Conservation (phyloP, 2,797 vertebrate species). For the Enteromius anoplus region DNA sequence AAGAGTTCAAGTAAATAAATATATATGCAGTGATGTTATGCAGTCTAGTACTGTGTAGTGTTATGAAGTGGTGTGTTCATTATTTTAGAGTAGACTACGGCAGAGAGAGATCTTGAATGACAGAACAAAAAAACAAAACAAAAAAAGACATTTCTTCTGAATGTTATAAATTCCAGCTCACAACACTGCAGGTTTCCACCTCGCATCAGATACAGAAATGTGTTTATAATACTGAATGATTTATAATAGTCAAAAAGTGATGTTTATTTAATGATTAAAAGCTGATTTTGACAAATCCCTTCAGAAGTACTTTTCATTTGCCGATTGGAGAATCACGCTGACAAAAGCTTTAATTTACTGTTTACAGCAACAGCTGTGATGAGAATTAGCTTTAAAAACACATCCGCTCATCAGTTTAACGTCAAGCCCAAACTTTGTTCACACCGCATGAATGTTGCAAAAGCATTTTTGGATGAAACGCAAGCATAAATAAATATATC, state of each 20-base stretch:
- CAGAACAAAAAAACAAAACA: not conserved
- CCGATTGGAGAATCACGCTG: slow-evolving; percentile 64
- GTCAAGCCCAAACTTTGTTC: slow-evolving; percentile 43
- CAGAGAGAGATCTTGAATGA: not conserved
- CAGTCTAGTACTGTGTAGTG: not conserved
- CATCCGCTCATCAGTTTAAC: slow-evolving; percentile 49
- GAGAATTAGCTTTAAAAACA: slow-evolving; percentile 63
- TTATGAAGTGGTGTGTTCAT: not conserved
- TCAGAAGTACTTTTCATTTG: slow-evolving; percentile 66
- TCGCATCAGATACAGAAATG: slow-evolving; percentile 69
- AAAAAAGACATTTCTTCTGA: not conserved
- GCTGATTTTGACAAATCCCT: slow-evolving; percentile 64
- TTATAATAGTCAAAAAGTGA: slow-evolving; percentile 67
- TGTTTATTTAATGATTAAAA: slow-evolving; percentile 71
- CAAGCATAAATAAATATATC: slow-evolving; percentile 11
- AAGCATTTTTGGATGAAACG: not conserved
- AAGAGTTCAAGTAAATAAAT: not conserved
- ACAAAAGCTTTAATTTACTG: slow-evolving; percentile 67
- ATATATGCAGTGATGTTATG: not conserved
- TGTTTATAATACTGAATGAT: slow-evolving; percentile 62
- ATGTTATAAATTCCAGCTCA: slow-evolving; percentile 40
- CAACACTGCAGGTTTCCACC: slow-evolving; percentile 50
- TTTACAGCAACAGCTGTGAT: slow-evolving; percentile 64
- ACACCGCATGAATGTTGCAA: slow-evolving; percentile 27
- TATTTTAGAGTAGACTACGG: not conserved